Conservation (phyloP, 2,888 invertebrate species). For the Cheilosia pagana region DNA sequence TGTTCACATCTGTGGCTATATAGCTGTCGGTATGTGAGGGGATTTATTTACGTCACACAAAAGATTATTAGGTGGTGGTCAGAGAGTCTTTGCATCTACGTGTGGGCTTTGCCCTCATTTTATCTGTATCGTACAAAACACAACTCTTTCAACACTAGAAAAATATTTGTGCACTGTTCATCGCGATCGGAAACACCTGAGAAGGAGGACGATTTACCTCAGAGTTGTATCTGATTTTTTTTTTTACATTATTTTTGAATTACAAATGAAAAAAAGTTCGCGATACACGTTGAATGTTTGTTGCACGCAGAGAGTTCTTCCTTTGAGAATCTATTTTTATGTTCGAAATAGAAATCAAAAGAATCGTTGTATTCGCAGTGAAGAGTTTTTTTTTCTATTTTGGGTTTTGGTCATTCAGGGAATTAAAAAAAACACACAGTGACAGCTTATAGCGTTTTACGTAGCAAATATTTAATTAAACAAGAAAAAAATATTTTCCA, state of each 20-base stretch:
- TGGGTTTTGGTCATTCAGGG: conserved; percentile 22
- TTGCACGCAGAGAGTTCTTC: conserved; percentile 57
- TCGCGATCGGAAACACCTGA: conserved; percentile 60
- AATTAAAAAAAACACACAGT: conserved; percentile 17
- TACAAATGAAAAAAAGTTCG: conserved; percentile 33
- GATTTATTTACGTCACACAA: conserved; percentile 69
- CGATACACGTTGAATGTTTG: conserved; percentile 38
- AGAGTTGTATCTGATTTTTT: conserved; percentile 1
- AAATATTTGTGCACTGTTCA: conserved; percentile 24
- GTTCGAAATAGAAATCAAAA: conserved; percentile 68
- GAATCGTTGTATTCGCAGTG: conserved; percentile 35
- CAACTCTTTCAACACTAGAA: conserved; percentile 16
- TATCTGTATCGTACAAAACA: not conserved
- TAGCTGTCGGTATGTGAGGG: conserved; percentile 5
- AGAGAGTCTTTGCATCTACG: conserved; percentile 11
- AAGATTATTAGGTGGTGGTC: conserved; percentile 48
- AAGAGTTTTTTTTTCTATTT: conserved; percentile 21
- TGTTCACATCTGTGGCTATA: conserved; percentile 7
- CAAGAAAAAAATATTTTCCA: conserved; percentile 11
- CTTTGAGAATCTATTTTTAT: conserved; percentile 72
- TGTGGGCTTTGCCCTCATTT: conserved; percentile 71
- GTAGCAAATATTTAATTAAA: conserved; percentile 9
- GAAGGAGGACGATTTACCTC: conserved; percentile 30
- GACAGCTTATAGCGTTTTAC: conserved; percentile 37
- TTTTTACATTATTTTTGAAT: conserved; percentile 22